phyloP scores from a whole-genome alignment of 2,888 invertebrate species.

The Parapristionchus giblindavisi region DNA sequence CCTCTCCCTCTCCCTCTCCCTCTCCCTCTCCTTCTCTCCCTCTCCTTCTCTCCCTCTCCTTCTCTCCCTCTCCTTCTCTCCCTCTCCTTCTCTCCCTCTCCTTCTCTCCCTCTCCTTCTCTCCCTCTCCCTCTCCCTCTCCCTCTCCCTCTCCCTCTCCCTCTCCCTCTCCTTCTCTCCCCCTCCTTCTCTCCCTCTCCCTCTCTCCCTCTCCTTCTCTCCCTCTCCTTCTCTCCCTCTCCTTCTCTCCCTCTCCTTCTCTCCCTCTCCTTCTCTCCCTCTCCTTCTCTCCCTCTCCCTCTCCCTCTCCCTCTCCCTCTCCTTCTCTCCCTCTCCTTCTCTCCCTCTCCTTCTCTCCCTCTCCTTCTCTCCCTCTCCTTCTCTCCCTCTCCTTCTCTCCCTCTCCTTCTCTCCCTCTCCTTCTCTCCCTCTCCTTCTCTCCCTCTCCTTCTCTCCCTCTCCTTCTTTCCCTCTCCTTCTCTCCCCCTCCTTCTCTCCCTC shows the following conservation, averaged over 20 bases:
- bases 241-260: conserved; percentile 10
- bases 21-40: conserved; percentile 32
- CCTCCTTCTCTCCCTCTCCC: conserved; percentile 28
- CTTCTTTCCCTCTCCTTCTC: conserved; percentile 32
- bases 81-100: conserved; percentile 16
- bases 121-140: too few relatives aligned
- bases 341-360: conserved; percentile 33
- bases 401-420: neutral
- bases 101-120: neutral
- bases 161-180: neutral
- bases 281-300: conserved; percentile 16
- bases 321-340: too few relatives aligned
- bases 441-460: conserved; percentile 1
- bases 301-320: neutral
- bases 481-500: conserved; percentile 21
- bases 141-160: conserved; percentile 18
- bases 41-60: conserved; percentile 29
- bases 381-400: conserved; percentile 3
- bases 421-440: conserved; percentile 32
- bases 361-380: conserved; percentile 18
- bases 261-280: conserved; percentile 16
- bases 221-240: neutral
- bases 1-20: too few relatives aligned
- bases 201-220: conserved; percentile 9
- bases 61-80: conserved; percentile 11